Evolutionary conservation across 2,797 vertebrate genomes (phyloP), one percentile per base, ranked within the genome.

Genomic region (Megaceryle alcyon): DNA sequence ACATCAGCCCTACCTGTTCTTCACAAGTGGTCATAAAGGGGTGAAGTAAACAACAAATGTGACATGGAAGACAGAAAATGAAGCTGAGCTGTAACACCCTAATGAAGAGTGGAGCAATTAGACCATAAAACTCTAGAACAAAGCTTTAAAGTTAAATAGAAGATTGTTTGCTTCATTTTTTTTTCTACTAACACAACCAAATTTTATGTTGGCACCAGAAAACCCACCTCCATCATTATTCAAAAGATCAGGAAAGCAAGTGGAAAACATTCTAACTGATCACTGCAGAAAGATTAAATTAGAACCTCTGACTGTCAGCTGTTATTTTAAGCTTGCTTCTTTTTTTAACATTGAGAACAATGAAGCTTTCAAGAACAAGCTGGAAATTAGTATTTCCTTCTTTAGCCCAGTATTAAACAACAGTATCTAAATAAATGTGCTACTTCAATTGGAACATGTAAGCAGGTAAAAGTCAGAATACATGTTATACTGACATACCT

Each of bases 241-340:
- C 43, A 70, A 65, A 93, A 72, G 33, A 94, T 23, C 51, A 77
- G 71, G 43, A 90, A 90, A 94, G 83, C 28, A 66, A 78, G 18
- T n/a, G 44, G 73, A 60, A 95, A 92, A 89, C 54, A 77, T 69
- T 65, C 51, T 43, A 76, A 46, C 64, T 33, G 61, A 90, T 88
- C 53, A 46, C 61, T 64, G 76, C 49, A 91, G 73, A 69, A 93
- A 44, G 75, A 87, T 64, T 70, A 81, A 94, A 89, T 94, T 77
- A 89, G 78, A 84, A 73, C 17, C 53, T 87, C 35, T 81, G 68
- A 91, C 7, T 94, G 82, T 82, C 84, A 94, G 84, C 39, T 93
- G 80, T 61, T 95, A 96, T 93, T 94, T 94, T 81, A 81, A 92
- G 83, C 43, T 82, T 2, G 0, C 57, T 88, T 82, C 12, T 70